Evolutionary conservation across 1,140 invertebrate genomes (phyloP), one percentile per base, ranked within the genome.

Genomic region (Eulimnadia texana): DNA sequence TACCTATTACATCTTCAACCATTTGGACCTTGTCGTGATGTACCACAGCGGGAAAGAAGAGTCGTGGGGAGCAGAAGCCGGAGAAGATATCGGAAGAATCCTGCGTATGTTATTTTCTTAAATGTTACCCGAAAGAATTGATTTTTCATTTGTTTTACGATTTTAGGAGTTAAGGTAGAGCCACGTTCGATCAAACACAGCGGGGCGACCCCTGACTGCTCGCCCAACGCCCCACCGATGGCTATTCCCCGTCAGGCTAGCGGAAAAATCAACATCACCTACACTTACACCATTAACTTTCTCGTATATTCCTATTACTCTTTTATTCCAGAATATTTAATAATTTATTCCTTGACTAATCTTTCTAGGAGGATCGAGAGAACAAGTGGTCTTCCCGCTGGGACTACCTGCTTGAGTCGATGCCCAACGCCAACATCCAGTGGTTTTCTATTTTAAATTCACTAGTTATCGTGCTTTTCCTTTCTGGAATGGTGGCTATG

Each of bases 401-500:
- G 96, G 96, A 99, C 77, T 99, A 99, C 71, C 96, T 99, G 65
- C 76, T 99, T 52, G 92, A 98, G 73, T 96, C 93, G 1, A 95
- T 96, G 85, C 93, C 92, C 0, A 92, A 98, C 69, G 93, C 93
- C 0, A 98, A 98, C 74, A 99, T 99, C 67, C 95, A 98, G 72
- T 98, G 95, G 95, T 98, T 99, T 70, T 94, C 89, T 58, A 93
- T 93, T 67, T 73, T 93, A 16, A 93, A 93, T 72, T 92, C 90
- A 0, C 73, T 92, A 57, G 89, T 94, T 55, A 93, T 92, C 69
- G 88, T 90, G 16, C 73, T 91, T 2, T 91, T 93, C 70, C 74
- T 92, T 3, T 95, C 93, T 67, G 96, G 95, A 66, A 99, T 99
- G 95, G 93, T 98, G 13, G 96, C 94, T 11, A 98, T 99, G 94